Evolutionary conservation across 2,113 vertebrate genomes (phyloP), one percentile per base, ranked within the genome.

Genomic region (Zosterops japonicus): DNA sequence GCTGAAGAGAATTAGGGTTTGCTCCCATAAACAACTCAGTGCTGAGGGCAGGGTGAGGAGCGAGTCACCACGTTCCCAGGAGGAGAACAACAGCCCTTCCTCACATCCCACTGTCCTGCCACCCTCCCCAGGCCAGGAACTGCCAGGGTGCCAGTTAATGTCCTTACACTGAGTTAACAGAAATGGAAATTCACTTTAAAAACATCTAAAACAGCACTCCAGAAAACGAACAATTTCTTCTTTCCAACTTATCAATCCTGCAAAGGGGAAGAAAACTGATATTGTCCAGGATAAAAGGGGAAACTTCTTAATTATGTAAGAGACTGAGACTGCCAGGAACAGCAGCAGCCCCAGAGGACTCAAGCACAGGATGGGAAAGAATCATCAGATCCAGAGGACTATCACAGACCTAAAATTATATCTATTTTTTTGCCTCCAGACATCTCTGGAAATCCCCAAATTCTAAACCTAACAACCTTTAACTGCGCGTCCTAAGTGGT

Each of bases 361-460:
- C 31, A 74, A 42, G 15, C 8, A 3, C 52, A 53, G 23, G 20
- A 80, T 27, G 55, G 68, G 68, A 77, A 72, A 64, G 76, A 49
- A 88, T 44, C 19, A 57, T 12, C 76, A 57, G 35, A 86, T 23
- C 63, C 46, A 83, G 50, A 83, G 39, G 4, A 46, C 39, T 20
- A 47, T 24, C 67, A 80, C 0, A 60, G 53, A 83, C 15, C 55
- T 49, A 56, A 76, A 74, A 80, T 27, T 10, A 16, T 23, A 47
- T 4, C 5, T 33, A 14, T 13, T 65, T 64, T 56, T 82, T 21
- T 57, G 47, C 44, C 25, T 76, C 33, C 75, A 94, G 56, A 87
- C 69, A 76, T 64, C n/a, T 87, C 74, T 94, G 90, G 82, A 95
- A 94, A 91, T 79, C 53, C 85, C 90, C 85, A 79, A 18, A 25